Evolutionary conservation across 2,113 vertebrate genomes (phyloP), one percentile per base, ranked within the genome.

Genomic region (Serilophus lunatus): DNA sequence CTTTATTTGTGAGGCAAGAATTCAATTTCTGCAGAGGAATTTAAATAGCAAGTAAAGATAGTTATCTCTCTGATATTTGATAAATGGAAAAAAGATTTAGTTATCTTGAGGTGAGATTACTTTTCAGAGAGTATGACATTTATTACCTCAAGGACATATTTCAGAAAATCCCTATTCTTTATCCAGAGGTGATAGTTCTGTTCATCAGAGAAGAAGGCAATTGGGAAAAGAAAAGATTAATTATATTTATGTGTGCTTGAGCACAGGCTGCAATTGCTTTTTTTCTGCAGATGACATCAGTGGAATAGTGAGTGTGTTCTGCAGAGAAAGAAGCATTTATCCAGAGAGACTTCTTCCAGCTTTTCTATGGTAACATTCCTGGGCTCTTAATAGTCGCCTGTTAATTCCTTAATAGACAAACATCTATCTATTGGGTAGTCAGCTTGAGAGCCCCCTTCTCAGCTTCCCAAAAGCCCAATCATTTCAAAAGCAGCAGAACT

Each of bases 51-150:
- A 91, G 95, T 82, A 79, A 72, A 18, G 65, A 86, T 88, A 90
- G 79, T 91, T 93, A 91, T 95, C 66, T 59, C 90, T 81, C 76
- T 93, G 83, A 85, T 89, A 93, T 88, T 94, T 97, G 93, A 96
- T 97, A 95, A 95, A 95, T 92, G 93, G 79, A 88, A 88, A 93
- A 96, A 95, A 95, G 77, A 93, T 93, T 97, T 91, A 78, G 93
- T 95, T 96, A 93, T 95, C 91, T 94, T 86, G 88, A 91, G 79
- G 89, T 95, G 75, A 97, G 93, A 97, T 97, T 97, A 87, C 89
- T 90, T 97, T 96, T 93, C 92, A 88, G 84, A 89, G 69, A 92
- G 35, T 74, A 92, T 96, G 95, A 92, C 93, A 93, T 96, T 94
- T 96, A 92, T 97, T 96, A 93, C 75, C 68, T 90, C 83, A 94